Base-by-base conservation (phyloP, 2,113 vertebrate species). In the Etheostoma spectabile region DNA sequence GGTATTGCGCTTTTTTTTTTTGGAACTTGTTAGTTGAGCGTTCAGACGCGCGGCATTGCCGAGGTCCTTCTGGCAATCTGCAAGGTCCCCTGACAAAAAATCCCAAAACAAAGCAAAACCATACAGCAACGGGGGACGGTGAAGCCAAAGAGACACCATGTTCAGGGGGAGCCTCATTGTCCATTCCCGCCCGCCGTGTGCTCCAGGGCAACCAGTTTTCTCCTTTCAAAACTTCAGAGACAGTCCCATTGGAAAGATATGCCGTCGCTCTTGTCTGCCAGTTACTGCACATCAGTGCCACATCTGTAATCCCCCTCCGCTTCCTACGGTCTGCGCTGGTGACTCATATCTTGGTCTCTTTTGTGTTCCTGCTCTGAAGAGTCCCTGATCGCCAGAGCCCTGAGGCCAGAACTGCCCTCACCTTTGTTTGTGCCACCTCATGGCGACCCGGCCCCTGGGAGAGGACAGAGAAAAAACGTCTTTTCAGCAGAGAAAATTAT, bases 371-470 rank as follows among this genome's bases (percentile, higher is more conserved):
- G 73, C 46, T 87, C 77, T 91, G 76, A 96, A 95, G 95, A 95
- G 73, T 95, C 92, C 72, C 90, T 93, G 83, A 96, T 85, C 10
- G 93, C 87, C 76, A 90, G 30, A 96, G 88, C 38, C 87, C 74
- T 0, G 92, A 87, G 74, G 95, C 91, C 88, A 96, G 91, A 19
- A 91, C 96, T 95, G 61, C n/a, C n/a, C 92, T 90, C 46, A 94
- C 94, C 89, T 84, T 94, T n/a, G n/a, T 72, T 92, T 86, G 93
- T 96, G 91, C 96, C 96, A 96, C 94, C 35, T 77, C n/a, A n/a
- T n/a, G n/a, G 89, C 3, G 95, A 95, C n/a, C 46, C 93, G 94
- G n/a, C 96, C 96, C 82, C 96, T 96, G 88, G 12, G 88, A 74
- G 81, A 68, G 0, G 1, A 2, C 38, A 38, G 38, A n/a, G n/a